A percentile compares a stretch with the other conserved stretches of the same genome.
Conservation (phyloP, 2,113 vertebrate species). For the Poecile atricapillus region DNA sequence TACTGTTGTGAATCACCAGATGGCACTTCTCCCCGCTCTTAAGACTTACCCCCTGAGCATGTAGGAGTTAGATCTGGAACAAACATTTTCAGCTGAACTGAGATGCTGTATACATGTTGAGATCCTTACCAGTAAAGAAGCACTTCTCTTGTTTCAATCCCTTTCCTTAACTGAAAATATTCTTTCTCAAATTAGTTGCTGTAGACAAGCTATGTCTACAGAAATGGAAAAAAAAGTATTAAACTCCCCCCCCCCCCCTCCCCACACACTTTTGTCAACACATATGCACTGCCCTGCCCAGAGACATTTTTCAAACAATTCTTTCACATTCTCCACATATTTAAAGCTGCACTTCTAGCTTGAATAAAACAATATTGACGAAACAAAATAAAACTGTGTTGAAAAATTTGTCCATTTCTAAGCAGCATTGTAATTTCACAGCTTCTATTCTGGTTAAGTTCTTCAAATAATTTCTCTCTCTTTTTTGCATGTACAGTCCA, state of each 20-base stretch:
- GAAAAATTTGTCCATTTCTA: not conserved
- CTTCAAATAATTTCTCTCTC: not conserved
- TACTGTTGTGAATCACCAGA: conserved; percentile 13
- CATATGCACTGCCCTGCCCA: not conserved
- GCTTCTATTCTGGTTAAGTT: not conserved
- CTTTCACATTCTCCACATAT: not conserved
- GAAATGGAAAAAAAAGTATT: not conserved
- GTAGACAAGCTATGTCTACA: not conserved
- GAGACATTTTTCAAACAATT: not conserved
- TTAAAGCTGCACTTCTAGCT: not conserved
- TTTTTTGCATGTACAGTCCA: not conserved
- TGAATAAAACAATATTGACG: not conserved
- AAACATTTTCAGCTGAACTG: not conserved
- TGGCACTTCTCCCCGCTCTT: not conserved
- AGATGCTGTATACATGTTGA: not conserved
- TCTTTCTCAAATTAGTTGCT: not conserved
- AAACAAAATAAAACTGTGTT: not conserved
- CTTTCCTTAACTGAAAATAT: not conserved
- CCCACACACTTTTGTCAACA: not conserved
- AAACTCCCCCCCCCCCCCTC: fast-evolving
- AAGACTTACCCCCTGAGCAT: not conserved
- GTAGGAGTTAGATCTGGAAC: not conserved
- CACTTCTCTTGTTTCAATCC: not conserved
- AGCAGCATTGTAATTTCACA: not conserved
- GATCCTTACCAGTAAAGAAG: not conserved